Conservation (phyloP, 2,113 vertebrate species). For the Saccopteryx leptura region DNA sequence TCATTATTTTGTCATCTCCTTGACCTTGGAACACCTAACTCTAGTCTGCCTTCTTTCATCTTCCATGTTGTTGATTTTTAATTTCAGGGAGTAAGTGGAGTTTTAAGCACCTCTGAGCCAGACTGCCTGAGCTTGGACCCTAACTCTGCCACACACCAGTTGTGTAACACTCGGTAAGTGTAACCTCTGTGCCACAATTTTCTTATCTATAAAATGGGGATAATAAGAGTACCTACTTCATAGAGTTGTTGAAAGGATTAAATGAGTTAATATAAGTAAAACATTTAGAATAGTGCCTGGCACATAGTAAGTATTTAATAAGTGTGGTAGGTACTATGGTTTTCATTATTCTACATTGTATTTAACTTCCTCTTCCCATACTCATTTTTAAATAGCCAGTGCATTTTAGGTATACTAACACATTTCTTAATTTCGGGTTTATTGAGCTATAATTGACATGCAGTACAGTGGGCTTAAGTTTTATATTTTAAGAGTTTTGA, state of each 20-base stretch:
- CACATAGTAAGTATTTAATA: background rate
- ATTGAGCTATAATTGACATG: constrained; percentile 33
- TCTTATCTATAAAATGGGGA: background rate
- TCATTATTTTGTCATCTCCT: background rate
- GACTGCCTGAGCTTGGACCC: constrained; percentile 5
- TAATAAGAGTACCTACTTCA: background rate
- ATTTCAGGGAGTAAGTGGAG: constrained; percentile 33
- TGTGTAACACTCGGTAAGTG: background rate
- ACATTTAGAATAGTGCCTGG: background rate
- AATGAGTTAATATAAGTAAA: background rate
- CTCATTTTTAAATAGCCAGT: background rate
- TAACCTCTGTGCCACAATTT: background rate
- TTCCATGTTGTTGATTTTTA: constrained; percentile 26
- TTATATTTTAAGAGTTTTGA: constrained; percentile 49
- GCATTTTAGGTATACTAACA: background rate
- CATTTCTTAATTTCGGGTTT: background rate
- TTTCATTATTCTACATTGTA: background rate
- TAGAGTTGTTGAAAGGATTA: background rate
- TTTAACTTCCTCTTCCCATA: background rate
- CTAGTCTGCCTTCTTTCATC: background rate
- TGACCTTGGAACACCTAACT: background rate
- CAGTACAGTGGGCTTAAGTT: background rate
- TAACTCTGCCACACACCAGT: background rate
- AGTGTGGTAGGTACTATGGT: background rate
- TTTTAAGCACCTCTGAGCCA: background rate